Evolutionary conservation across 2,113 vertebrate genomes (phyloP).

Genomic region (Leptodactylus fuscus): DNA sequence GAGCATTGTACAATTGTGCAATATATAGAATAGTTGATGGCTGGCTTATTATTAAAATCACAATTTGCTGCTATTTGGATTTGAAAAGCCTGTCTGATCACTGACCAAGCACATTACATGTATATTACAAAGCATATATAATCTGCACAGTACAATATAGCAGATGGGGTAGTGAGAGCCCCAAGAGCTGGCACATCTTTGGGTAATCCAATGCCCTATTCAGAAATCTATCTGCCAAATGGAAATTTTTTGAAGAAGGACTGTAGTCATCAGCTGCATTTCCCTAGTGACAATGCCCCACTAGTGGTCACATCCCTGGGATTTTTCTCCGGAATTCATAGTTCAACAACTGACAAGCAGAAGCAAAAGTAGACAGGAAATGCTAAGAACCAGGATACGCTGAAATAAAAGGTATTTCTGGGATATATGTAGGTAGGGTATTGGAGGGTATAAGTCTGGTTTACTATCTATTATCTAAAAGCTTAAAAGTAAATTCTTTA

Average conservation of each 20-base stretch:
- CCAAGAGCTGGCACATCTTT: conserved; percentile 1
- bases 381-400: too few relatives aligned
- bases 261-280: neutral
- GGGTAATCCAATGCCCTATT: neutral
- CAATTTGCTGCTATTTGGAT: conserved; percentile 28
- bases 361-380: neutral
- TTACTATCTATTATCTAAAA: neutral
- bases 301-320: neutral
- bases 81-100: neutral
- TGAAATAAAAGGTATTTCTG: too few relatives aligned
- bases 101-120: conserved; percentile 24
- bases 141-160: neutral
- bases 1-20: conserved; percentile 51
- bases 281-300: neutral
- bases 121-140: conserved; percentile 25
- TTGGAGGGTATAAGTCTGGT: too few relatives aligned
- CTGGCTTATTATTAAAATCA: conserved; percentile 25
- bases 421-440: too few relatives aligned
- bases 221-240: neutral
- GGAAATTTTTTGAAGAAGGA: neutral
- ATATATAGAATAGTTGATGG: conserved; percentile 24
- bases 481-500: neutral
- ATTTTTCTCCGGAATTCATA: neutral
- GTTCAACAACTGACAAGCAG: too few relatives aligned
- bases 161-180: neutral